phyloP scores from a whole-genome alignment of 2,113 vertebrate genomes.

The Genyomyrus donnyi region DNA sequence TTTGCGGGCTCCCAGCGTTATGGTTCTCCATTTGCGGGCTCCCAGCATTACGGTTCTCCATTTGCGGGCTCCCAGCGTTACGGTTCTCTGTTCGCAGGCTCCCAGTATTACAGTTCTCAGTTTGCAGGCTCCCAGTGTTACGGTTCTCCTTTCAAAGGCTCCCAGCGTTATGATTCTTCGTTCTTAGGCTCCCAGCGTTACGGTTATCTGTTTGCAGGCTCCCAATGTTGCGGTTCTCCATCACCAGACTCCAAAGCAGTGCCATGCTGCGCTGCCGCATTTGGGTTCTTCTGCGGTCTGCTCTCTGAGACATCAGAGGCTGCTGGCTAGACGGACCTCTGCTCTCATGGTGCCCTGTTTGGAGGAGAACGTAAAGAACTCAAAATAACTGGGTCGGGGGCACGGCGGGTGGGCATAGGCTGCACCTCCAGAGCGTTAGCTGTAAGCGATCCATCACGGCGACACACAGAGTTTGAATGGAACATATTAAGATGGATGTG shows the following conservation, averaged over 20 bases:
- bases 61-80: too few species aligned
- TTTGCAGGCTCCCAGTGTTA: too few species aligned
- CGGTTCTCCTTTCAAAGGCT: background rate
- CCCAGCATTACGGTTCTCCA: background rate
- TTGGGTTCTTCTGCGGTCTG: background rate
- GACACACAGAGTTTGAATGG: background rate
- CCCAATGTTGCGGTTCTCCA: background rate
- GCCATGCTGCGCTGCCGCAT: background rate
- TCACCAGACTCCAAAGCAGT: background rate
- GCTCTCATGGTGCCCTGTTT: background rate
- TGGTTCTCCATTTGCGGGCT: background rate
- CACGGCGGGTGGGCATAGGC: background rate
- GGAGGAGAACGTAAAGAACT: background rate
- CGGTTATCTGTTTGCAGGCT: background rate
- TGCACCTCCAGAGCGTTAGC: background rate
- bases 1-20: too few species aligned
- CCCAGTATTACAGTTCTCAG: too few species aligned
- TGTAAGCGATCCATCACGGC: background rate
- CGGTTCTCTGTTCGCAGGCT: too few species aligned
- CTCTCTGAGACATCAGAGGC: background rate
- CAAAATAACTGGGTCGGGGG: background rate
- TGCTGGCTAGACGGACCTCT: background rate
- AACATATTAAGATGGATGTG: conserved; percentile 4
- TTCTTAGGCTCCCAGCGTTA: background rate
- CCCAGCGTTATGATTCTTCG: too few species aligned